A percentile compares a stretch with the other conserved stretches of the same genome.
Conservation (phyloP, 1,140 invertebrate genomes). For the Rhagoletis zephyria region DNA sequence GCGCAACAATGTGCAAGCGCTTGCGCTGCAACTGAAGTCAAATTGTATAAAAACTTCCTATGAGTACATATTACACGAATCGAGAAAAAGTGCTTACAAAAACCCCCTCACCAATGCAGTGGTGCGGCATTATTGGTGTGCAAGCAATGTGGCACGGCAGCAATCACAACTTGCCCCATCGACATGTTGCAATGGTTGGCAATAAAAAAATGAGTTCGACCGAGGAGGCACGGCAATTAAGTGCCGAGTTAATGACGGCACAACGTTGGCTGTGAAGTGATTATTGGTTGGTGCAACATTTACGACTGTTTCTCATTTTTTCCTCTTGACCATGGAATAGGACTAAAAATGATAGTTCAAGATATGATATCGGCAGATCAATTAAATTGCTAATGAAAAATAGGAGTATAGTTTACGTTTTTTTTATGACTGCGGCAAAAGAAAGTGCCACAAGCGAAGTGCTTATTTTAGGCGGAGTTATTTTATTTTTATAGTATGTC, state of each 20-base stretch:
- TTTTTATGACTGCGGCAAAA: too few species aligned
- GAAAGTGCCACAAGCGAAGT: too few species aligned
- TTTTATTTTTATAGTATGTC: too few species aligned
- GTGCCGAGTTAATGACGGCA: background rate
- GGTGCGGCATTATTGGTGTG: background rate
- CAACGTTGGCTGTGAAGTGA: background rate
- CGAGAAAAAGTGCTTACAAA: too few species aligned
- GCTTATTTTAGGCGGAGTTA: too few species aligned
- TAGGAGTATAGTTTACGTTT: too few species aligned
- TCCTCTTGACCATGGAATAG: too few species aligned
- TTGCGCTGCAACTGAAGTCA: background rate
- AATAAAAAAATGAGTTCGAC: background rate
- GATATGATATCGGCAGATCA: too few species aligned
- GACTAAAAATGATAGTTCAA: too few species aligned
- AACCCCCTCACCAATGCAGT: background rate
- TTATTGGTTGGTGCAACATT: too few species aligned
- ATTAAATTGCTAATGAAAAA: too few species aligned
- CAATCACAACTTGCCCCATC: background rate
- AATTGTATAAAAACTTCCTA: background rate
- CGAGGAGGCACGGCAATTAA: constrained; percentile 3
- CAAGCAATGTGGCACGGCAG: background rate
- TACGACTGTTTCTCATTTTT: too few species aligned
- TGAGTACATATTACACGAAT: background rate
- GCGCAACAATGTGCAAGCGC: background rate
- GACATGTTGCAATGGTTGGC: background rate